Evolutionary conservation across 1,140 invertebrate species (phyloP).

Genomic region (Pararge aegeria): DNA sequence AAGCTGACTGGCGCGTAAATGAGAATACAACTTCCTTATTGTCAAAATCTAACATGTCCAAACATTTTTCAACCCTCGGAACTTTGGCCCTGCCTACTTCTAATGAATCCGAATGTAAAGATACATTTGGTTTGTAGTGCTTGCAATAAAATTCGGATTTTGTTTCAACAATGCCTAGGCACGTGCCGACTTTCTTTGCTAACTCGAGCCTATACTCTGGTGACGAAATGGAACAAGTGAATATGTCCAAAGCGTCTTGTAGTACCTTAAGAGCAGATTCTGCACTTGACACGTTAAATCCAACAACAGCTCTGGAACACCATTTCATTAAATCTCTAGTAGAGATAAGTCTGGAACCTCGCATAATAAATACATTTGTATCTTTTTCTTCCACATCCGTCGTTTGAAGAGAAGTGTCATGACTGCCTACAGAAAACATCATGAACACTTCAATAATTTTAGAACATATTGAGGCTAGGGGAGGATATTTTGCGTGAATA

Average conservation of each 20-base stretch:
- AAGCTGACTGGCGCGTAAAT: slow-evolving; percentile 88
- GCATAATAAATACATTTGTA: slow-evolving; percentile 53
- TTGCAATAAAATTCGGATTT: slow-evolving; percentile 91
- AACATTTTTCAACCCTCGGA: slow-evolving; percentile 58
- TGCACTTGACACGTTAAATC: slow-evolving; percentile 88
- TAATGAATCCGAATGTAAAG: slow-evolving; percentile 59
- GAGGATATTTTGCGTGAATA: slow-evolving; percentile 85
- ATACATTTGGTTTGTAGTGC: slow-evolving; percentile 89
- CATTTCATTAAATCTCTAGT: slow-evolving; percentile 96
- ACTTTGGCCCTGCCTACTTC: slow-evolving; percentile 73
- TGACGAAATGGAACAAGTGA: slow-evolving; percentile 88
- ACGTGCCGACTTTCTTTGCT: slow-evolving; percentile 88
- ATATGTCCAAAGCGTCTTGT: slow-evolving; percentile 95
- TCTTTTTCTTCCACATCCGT: slow-evolving; percentile 52
- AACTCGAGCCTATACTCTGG: slow-evolving; percentile 82
- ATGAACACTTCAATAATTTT: slow-evolving; percentile 92
- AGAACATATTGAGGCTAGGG: slow-evolving; percentile 86
- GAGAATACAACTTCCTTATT: slow-evolving; percentile 84
- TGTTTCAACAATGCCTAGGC: slow-evolving; percentile 90
- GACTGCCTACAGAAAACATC: slow-evolving; percentile 87
- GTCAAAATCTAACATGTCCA: slow-evolving; percentile 65
- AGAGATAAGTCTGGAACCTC: slow-evolving; percentile 84
- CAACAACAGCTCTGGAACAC: slow-evolving; percentile 88
- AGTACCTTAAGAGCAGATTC: slow-evolving; percentile 88
- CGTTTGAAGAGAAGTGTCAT: slow-evolving; percentile 75